Evolutionary conservation across 1,140 invertebrate species (phyloP), one percentile per base, ranked within the genome.

Genomic region (Drosophila novamexicana): DNA sequence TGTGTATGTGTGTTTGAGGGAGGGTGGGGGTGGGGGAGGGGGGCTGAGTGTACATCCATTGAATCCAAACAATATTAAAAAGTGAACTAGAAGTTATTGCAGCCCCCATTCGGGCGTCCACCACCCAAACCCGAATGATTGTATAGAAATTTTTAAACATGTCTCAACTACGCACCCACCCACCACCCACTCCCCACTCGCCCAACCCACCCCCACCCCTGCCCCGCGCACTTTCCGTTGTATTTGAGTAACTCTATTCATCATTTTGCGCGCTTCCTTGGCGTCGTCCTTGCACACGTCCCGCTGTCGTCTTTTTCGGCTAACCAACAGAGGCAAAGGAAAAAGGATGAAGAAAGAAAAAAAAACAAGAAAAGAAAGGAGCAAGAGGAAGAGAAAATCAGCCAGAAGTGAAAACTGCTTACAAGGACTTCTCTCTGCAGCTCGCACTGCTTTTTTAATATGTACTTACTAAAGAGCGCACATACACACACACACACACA

Each of bases 201-300:
- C n/a, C 66, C 10, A 6, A 37, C 6, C 22, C 18, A 18, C 18
- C 1, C 7, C 18, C 18, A 18, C 1, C 34, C 10, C 34, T 1
- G 18, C 53, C 10, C 44, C 8, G 6, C 16, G 18, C 36, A 44
- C 32, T 14, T 64, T 57, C 22, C 36, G 61, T 78, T 70, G 76
- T 79, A 86, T 86, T 86, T 86, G 82, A 88, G 82, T 82, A 89
- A 86, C 83, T 88, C 83, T 88, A 86, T 89, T 86, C 83, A 86
- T 89, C 84, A 89, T 89, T 84, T 84, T 79, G 74, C 69, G 63
- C 69, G 69, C 63, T 72, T 72, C 63, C 40, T 72, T 72, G 39
- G 69, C 63, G 16, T 44, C 36, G 29, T 42, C 14, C 57, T 59
- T 59, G 57, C 29, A 50, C 36, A 18, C 12, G 8, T 47, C 16